Conservation (phyloP, 1,140 invertebrate species). For the Bathynomus jamesi region DNA sequence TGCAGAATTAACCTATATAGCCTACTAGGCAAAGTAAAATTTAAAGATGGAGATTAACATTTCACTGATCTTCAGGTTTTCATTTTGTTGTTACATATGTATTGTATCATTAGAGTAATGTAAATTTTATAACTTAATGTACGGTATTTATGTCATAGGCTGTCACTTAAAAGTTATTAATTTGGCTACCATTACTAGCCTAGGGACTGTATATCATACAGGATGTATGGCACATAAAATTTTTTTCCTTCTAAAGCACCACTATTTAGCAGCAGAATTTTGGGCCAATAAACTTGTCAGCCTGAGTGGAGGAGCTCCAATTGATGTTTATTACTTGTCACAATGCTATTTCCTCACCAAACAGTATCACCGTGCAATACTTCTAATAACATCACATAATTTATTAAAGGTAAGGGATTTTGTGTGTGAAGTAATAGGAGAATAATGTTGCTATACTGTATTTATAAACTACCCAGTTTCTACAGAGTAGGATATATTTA, state of each 20-base stretch:
- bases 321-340: constrained; percentile 78
- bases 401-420: constrained; percentile 60
- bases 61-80: too few species aligned
- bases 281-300: constrained; percentile 90
- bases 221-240: too few species aligned
- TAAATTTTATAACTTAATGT: too few species aligned
- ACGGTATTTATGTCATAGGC: too few species aligned
- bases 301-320: constrained; percentile 59
- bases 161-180: too few species aligned
- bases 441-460: not conserved
- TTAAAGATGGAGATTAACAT: too few species aligned
- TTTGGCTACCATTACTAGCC: too few species aligned
- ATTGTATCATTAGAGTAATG: too few species aligned
- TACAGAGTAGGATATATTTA: not conserved
- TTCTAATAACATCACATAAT: constrained; percentile 66
- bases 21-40: too few species aligned
- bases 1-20: too few species aligned
- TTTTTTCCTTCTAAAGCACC: constrained; percentile 52
- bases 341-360: constrained; percentile 82
- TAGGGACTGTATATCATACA: too few species aligned
- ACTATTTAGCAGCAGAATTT: constrained; percentile 76
- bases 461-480: not conserved
- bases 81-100: too few species aligned
- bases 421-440: not conserved
- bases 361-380: constrained; percentile 80